Evolutionary conservation across 2,888 invertebrate species (phyloP).

Genomic region (Chrysolina americana): DNA sequence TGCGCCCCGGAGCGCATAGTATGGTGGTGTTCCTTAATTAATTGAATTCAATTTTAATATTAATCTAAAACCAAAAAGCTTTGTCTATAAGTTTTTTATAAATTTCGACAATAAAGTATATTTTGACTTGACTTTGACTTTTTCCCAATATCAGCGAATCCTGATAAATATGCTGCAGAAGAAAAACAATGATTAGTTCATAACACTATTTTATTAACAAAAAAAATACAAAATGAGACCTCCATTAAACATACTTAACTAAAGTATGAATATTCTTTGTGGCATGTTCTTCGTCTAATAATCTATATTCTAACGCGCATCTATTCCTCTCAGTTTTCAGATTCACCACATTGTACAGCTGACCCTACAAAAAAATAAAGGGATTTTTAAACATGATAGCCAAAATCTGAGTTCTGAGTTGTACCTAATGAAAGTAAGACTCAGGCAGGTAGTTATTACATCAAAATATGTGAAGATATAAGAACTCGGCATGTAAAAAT

Average conservation of each 20-base stretch:
- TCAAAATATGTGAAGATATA: no score
- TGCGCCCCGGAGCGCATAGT: no score
- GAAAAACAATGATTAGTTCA: not conserved
- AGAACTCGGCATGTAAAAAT: no score
- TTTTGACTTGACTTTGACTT: no score
- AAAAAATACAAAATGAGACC: not conserved
- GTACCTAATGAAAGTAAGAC: no score
- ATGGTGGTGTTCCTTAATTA: no score
- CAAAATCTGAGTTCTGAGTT: not conserved
- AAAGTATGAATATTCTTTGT: constrained; percentile 74
- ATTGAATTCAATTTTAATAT: no score
- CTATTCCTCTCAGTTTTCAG: constrained; percentile 82
- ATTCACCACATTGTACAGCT: constrained; percentile 83
- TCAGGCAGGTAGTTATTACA: no score
- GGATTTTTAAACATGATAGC: constrained; percentile 10
- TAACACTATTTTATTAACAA: not conserved
- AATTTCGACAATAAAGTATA: no score
- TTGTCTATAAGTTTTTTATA: no score
- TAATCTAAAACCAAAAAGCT: no score
- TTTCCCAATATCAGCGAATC: not conserved
- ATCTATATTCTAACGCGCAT: constrained; percentile 85
- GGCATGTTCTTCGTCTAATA: constrained; percentile 81
- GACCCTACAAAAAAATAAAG: constrained; percentile 72
- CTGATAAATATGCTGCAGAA: no score
- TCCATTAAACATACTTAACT: constrained; percentile 71